Conservation (phyloP, 2,113 vertebrate genomes). For the Anarrhichthys ocellatus region DNA sequence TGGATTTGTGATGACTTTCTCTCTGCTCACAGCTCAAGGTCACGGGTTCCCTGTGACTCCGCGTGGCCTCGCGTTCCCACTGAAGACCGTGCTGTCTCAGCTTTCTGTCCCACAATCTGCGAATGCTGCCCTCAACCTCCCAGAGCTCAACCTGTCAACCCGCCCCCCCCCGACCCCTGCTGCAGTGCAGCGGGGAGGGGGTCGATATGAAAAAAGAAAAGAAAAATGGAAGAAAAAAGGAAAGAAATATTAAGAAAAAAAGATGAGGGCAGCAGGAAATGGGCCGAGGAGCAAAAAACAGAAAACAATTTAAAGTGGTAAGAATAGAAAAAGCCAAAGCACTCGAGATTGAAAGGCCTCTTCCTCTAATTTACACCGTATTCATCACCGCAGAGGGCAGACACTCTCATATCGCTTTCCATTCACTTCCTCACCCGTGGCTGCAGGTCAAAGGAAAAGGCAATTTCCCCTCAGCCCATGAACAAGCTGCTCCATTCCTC, state of each 20-base stretch:
- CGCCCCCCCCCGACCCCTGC: constrained; percentile 17
- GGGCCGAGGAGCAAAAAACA: constrained; percentile 49
- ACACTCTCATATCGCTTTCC: constrained; percentile 68
- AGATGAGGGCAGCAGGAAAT: constrained; percentile 28
- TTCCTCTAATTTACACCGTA: constrained; percentile 71
- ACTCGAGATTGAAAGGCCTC: constrained; percentile 72
- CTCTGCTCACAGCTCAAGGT: constrained; percentile 68
- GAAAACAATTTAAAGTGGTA: constrained; percentile 62
- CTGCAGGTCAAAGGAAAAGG: constrained; percentile 77
- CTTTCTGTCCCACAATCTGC: constrained; percentile 73
- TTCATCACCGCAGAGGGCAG: constrained; percentile 74
- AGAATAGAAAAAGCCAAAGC: constrained; percentile 46
- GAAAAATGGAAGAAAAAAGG: neutral
- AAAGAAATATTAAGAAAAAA: constrained; percentile 42
- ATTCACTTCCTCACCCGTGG: constrained; percentile 72
- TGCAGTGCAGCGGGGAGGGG: neutral
- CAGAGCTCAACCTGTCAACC: constrained; percentile 75
- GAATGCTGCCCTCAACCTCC: constrained; percentile 73
- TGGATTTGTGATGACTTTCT: constrained; percentile 41
- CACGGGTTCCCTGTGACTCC: constrained; percentile 45
- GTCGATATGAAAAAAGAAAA: constrained; percentile 25
- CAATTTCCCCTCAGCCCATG: constrained; percentile 73
- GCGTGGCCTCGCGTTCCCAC: constrained; percentile 45
- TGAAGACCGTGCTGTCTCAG: constrained; percentile 79
- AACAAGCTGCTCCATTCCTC: constrained; percentile 72